Conservation (phyloP, 2,113 vertebrate genomes). For the Halcyon senegalensis region DNA sequence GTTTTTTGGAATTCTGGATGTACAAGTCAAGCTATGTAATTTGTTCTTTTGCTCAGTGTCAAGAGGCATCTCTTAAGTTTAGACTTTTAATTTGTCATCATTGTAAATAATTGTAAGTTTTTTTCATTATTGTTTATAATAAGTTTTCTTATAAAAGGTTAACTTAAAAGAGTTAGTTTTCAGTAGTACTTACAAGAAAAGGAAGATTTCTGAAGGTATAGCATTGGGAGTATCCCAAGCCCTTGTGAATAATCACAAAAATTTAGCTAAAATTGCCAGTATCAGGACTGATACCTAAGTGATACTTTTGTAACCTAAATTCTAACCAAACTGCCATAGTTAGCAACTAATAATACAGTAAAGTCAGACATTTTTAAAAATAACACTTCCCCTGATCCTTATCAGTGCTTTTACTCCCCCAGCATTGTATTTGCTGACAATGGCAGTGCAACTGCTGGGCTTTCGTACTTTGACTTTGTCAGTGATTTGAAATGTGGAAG, state of each 20-base stretch:
- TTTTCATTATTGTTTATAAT: background rate
- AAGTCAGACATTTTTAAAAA: conserved; percentile 16
- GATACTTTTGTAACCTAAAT: background rate
- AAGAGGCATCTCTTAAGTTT: background rate
- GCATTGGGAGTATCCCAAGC: background rate
- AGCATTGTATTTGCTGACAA: conserved; percentile 22
- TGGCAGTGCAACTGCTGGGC: background rate
- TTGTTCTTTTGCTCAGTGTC: background rate
- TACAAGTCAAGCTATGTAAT: background rate
- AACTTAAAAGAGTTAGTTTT: background rate
- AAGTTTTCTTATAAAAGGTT: background rate
- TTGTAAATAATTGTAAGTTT: background rate
- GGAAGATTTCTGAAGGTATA: background rate
- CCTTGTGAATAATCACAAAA: background rate
- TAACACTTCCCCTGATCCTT: conserved; percentile 4
- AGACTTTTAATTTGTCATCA: background rate
- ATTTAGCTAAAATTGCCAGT: background rate
- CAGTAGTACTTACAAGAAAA: background rate
- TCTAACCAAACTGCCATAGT: background rate
- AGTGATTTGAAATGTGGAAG: background rate
- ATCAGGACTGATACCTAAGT: background rate
- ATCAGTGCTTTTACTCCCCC: background rate
- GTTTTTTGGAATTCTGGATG: background rate
- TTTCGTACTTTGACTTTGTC: background rate
- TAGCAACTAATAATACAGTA: conserved; percentile 1